Percentiles rank a stretch among this genome's conserved stretches.
Evolutionary conservation across 2,113 vertebrate species (phyloP).

Genomic region (Fulmarus glacialis): DNA sequence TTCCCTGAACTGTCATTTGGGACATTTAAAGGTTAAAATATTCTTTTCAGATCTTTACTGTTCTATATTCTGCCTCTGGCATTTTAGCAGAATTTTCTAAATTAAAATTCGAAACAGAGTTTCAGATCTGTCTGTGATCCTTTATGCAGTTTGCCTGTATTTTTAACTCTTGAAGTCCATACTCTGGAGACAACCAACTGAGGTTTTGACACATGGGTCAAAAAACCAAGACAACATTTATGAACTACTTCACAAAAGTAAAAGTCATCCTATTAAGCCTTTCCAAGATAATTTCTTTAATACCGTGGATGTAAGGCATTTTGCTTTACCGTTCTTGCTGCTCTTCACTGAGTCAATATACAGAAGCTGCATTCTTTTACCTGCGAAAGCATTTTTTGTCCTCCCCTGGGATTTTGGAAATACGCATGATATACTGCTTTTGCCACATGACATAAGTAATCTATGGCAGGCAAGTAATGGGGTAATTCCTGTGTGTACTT

Average conservation of each 20-base stretch:
- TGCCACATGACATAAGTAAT: background rate
- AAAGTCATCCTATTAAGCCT: background rate
- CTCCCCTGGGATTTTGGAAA: background rate
- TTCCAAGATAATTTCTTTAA: background rate
- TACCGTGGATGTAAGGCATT: background rate
- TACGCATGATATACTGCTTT: background rate
- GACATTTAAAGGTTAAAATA: background rate
- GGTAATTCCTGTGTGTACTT: background rate
- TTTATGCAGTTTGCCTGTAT: background rate
- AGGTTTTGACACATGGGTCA: background rate
- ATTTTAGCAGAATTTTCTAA: background rate
- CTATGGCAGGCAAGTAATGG: background rate
- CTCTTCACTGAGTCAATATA: background rate
- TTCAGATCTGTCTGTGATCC: background rate
- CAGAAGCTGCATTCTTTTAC: background rate
- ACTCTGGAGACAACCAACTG: background rate
- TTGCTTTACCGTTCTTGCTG: background rate
- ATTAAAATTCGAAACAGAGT: background rate
- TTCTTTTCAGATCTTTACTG: background rate
- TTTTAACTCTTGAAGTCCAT: background rate
- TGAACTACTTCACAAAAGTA: background rate
- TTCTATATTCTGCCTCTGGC: background rate
- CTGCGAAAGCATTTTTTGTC: background rate
- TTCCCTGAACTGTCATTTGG: background rate
- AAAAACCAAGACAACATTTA: accelerated